Evolutionary conservation across 2,888 invertebrate genomes (phyloP).

Genomic region (Podabrus alpinus): DNA sequence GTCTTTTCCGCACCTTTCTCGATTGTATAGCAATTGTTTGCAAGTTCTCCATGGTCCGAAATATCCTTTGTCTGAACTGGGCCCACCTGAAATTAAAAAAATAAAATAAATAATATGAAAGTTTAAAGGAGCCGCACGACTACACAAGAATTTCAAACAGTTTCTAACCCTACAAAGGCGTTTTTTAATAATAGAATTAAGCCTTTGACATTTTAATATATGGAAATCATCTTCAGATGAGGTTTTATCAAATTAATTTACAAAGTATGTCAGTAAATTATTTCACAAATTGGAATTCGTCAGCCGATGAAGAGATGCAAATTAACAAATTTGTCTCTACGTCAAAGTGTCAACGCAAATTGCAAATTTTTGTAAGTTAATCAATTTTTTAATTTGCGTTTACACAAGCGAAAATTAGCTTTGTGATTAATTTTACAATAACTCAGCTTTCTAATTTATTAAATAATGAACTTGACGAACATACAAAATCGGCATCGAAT

Average conservation of each 20-base stretch:
- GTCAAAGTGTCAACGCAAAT: not conserved
- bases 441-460: not conserved
- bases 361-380: not conserved
- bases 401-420: not conserved
- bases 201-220: too few species aligned
- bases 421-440: not conserved
- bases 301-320: not conserved
- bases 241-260: not conserved
- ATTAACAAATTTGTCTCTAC: not conserved
- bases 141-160: too few species aligned
- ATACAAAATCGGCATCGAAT: too few species aligned
- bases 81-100: slow-evolving; percentile 61
- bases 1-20: slow-evolving; percentile 77
- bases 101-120: not conserved
- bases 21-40: slow-evolving; percentile 78
- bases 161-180: too few species aligned
- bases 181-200: too few species aligned
- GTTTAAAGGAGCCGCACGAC: not conserved
- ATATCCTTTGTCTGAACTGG: slow-evolving; percentile 77
- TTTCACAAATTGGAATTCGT: not conserved
- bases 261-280: not conserved
- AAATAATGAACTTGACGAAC: not conserved
- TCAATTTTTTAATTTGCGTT: not conserved
- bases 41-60: slow-evolving; percentile 89
- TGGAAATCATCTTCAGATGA: too few species aligned